phyloP scores from a whole-genome alignment of 1,140 invertebrate genomes.

The Globodera ellingtonae region DNA sequence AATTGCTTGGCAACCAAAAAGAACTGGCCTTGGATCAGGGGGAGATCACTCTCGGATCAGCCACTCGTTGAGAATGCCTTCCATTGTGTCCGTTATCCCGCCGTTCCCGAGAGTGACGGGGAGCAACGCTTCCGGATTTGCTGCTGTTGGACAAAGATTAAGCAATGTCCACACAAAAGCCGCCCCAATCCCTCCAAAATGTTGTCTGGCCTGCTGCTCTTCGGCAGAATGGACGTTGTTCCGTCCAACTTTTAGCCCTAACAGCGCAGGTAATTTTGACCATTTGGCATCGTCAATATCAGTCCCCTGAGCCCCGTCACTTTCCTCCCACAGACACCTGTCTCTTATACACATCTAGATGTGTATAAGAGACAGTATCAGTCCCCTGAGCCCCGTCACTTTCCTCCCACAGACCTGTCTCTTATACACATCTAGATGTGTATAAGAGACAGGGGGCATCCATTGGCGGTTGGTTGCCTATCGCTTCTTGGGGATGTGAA shows the following conservation, averaged over 20 bases:
- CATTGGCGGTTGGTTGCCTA: no score
- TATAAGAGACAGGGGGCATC: no score
- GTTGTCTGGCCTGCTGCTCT: not conserved
- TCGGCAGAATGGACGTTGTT: not conserved
- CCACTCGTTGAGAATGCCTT: not conserved
- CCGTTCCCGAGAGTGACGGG: not conserved
- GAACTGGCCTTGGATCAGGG: not conserved
- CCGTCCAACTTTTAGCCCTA: not conserved
- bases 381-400: no score
- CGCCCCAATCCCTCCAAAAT: not conserved
- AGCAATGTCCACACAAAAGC: not conserved
- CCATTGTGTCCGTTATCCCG: not conserved
- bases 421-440: no score
- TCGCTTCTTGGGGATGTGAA: no score
- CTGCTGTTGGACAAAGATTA: not conserved
- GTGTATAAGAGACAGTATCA: no score
- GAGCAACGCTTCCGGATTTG: not conserved
- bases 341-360: no score
- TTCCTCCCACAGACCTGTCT: no score
- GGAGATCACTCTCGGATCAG: not conserved
- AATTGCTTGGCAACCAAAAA: not conserved
- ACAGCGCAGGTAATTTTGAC: not conserved
- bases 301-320: no score
- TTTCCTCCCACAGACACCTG: not conserved
- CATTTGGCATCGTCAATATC: not conserved